Conservation (phyloP, 2,888 invertebrate species). For the Agrotis puta region DNA sequence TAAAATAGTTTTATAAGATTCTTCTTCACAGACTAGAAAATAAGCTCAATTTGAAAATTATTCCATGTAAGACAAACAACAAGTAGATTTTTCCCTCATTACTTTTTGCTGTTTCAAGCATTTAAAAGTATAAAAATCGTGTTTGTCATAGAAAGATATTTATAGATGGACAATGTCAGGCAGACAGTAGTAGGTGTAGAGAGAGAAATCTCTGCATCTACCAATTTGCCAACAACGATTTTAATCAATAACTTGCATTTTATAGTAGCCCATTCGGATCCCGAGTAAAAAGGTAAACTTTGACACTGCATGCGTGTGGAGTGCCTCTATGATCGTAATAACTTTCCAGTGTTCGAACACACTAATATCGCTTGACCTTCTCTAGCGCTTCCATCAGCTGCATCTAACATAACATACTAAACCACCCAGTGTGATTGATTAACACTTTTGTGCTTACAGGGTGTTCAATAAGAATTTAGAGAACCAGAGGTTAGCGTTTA, state of each 20-base stretch:
- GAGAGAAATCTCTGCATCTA: not conserved
- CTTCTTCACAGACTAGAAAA: not conserved
- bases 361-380: conserved; percentile 48
- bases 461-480: conserved; percentile 79
- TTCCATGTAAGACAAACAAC: not conserved
- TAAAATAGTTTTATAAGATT: not conserved
- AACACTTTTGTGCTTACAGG: conserved; percentile 76
- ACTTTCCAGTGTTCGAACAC: conserved; percentile 46
- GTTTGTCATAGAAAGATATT: not conserved
- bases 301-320: conserved; percentile 24
- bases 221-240: not conserved
- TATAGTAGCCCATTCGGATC: conserved; percentile 40
- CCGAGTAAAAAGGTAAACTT: conserved; percentile 57
- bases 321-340: conserved; percentile 42
- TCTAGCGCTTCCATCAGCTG: conserved; percentile 58
- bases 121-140: not conserved
- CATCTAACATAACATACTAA: conserved; percentile 38
- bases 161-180: not conserved
- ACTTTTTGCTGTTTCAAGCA: too few species aligned
- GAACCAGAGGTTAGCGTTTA: conserved; percentile 80
- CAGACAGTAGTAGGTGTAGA: not conserved
- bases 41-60: not conserved
- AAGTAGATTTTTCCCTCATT: not conserved
- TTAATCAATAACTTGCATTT: conserved; percentile 50
- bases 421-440: conserved; percentile 61